Base-by-base conservation (phyloP, 2,888 invertebrate species). In the Artemia sinica region DNA sequence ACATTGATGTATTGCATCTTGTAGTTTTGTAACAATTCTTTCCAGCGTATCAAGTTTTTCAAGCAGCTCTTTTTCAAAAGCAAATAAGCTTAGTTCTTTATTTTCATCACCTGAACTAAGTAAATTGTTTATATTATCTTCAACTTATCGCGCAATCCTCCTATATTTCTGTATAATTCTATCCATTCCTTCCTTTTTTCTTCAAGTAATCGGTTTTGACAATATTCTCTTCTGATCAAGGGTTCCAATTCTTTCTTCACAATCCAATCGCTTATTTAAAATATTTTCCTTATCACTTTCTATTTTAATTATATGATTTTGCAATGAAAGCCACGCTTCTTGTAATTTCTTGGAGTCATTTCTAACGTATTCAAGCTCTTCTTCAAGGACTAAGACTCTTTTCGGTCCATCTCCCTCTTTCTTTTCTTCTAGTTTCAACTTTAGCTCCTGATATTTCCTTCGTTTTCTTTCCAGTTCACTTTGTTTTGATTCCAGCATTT, bases 301-400 rank as follows among this genome's bases (percentile, higher is more conserved):
- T 14, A 58, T n/a, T 18, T 58, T 58, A 8, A 58, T 58, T 18
- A 58, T 58, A 58, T 58, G 58, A 58, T n/a, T 58, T 10, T 58
- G 58, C n/a, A 18, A n/a, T n/a, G 14, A n/a, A 58, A 58, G 58
- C 58, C 58, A 58, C 8, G 58, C 58, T 58, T 58, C 58, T 58
- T 58, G 58, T n/a, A 58, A 18, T 14, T 14, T 18, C 58, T 58
- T 58, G 9, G 9, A 58, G 58, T n/a, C 58, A 18, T 58, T 58
- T 58, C 14, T 10, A 0, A 58, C 14, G n/a, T n/a, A 14, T n/a
- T 18, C 18, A 14, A 58, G 58, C 58, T 58, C 58, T 14, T n/a
- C 58, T 58, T 58, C 10, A 1, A 58, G 58, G 18, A 14, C 18
- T 10, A n/a, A 14, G n/a, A 58, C 58, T 58, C 58, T n/a, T 58